Evolutionary conservation across 1,140 invertebrate genomes (phyloP).

Genomic region (Aphelinus certus): DNA sequence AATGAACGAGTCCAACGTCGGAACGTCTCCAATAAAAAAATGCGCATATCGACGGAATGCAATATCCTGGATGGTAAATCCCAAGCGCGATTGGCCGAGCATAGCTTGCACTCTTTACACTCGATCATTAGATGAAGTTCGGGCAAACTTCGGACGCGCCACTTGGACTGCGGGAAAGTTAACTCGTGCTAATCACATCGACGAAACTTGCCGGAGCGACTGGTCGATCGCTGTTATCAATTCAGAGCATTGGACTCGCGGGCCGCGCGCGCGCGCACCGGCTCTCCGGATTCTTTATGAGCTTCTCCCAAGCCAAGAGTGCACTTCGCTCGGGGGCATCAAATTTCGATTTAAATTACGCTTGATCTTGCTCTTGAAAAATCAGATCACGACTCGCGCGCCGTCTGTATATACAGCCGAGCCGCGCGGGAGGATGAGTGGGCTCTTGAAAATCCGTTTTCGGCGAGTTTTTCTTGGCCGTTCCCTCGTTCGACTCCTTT

Average conservation of each 20-base stretch:
- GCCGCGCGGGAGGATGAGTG: not conserved
- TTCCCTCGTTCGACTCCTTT: not conserved
- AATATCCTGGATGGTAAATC: too few relatives aligned
- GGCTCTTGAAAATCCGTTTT: conserved; percentile 18
- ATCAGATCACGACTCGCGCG: conserved; percentile 32
- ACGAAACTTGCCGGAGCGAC: not conserved
- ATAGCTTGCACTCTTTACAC: too few relatives aligned
- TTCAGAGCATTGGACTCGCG: not conserved
- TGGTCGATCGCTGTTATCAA: not conserved
- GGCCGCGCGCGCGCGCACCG: not conserved
- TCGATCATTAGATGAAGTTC: too few relatives aligned
- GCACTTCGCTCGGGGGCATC: not conserved
- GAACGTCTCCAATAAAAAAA: too few relatives aligned
- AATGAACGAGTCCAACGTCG: too few relatives aligned
- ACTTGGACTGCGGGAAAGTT: too few relatives aligned
- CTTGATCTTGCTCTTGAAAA: conserved; percentile 31
- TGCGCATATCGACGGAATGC: too few relatives aligned
- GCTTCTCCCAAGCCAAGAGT: too few relatives aligned
- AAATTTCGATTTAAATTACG: conserved; percentile 33
- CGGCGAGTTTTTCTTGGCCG: conserved; percentile 13
- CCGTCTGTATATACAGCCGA: not conserved
- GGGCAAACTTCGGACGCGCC: too few relatives aligned
- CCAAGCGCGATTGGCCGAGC: too few relatives aligned
- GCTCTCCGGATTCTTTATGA: not conserved
- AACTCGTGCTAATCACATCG: not conserved